These are phyloP conservation scores for Hoplias malabaricus DNA, from an alignment of 2,113 vertebrate genomes.

Conservation along the genomic window DNA sequence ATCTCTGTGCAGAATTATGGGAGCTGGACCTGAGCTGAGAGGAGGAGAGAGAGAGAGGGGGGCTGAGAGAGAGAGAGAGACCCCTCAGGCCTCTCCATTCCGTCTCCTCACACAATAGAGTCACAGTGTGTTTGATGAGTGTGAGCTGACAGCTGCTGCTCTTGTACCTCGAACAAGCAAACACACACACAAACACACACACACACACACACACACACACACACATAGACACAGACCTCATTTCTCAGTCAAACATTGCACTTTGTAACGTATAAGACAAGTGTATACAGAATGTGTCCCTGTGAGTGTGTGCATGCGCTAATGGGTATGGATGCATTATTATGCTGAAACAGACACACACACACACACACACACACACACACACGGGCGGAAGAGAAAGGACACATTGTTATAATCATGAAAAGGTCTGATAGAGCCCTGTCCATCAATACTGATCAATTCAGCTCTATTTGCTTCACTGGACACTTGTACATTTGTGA, in stretches of 20 bases:
- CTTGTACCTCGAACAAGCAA: background rate
- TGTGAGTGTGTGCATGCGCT: background rate
- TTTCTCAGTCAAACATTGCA: background rate
- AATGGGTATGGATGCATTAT: too few species aligned
- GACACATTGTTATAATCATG: background rate
- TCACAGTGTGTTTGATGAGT: constrained; percentile 42
- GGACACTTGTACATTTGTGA: background rate
- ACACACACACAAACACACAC: constrained; percentile 10
- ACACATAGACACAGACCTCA: constrained; percentile 5
- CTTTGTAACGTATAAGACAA: background rate
- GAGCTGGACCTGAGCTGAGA: background rate
- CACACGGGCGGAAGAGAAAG: background rate
- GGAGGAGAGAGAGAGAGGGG: too few species aligned
- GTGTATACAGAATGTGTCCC: background rate
- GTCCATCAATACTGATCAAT: constrained; percentile 43
- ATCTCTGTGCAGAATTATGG: constrained; percentile 31
- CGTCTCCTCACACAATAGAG: constrained; percentile 46
- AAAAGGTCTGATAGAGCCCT: constrained; percentile 5
- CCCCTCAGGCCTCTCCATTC: constrained; percentile 33
- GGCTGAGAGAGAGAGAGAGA: too few species aligned
- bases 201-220: constrained; percentile 4
- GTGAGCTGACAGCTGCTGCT: constrained; percentile 49
- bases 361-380: background rate
- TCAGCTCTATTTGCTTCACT: constrained; percentile 45
- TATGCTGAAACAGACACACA: too few species aligned